A percentile compares a stretch with the other conserved stretches of the same genome.
Conservation (phyloP, 2,797 vertebrate species). For the Setipinna tenuifilis region DNA sequence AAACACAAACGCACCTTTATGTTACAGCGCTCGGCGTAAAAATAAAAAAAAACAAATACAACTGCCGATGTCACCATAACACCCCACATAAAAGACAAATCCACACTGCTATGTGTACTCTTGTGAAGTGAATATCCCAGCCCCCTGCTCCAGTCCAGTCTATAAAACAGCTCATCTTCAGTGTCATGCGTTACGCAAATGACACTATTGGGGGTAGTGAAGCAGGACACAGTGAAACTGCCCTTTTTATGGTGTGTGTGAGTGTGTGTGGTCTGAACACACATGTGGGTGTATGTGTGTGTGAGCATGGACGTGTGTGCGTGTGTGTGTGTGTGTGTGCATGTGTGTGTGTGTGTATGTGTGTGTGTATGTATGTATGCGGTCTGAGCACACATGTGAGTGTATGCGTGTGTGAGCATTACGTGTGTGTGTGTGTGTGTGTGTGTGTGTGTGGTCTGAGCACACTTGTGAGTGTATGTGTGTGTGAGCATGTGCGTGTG, state of each 20-base stretch:
- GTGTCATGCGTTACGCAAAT: background rate
- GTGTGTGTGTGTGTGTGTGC: background rate
- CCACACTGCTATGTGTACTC: background rate
- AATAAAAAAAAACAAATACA: background rate
- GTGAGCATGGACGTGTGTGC: no score
- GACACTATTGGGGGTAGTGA: background rate
- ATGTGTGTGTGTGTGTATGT: conserved; percentile 15
- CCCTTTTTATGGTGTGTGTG: background rate
- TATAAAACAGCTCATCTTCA: background rate
- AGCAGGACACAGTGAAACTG: background rate
- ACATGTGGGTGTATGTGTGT: no score
- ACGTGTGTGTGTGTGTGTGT: background rate
- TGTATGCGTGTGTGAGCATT: background rate
- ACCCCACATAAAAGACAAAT: no score
- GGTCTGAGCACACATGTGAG: no score
- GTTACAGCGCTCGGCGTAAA: background rate
- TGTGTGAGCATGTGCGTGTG: background rate
- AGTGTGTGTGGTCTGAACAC: no score
- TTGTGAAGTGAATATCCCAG: background rate
- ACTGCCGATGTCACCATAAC: background rate
- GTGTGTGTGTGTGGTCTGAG: background rate
- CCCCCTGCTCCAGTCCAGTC: background rate
- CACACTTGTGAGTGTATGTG: background rate
- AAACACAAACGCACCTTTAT: background rate
- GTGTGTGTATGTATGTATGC: background rate